Base-by-base conservation (phyloP, 2,888 invertebrate genomes). In the Eledona agricola region DNA sequence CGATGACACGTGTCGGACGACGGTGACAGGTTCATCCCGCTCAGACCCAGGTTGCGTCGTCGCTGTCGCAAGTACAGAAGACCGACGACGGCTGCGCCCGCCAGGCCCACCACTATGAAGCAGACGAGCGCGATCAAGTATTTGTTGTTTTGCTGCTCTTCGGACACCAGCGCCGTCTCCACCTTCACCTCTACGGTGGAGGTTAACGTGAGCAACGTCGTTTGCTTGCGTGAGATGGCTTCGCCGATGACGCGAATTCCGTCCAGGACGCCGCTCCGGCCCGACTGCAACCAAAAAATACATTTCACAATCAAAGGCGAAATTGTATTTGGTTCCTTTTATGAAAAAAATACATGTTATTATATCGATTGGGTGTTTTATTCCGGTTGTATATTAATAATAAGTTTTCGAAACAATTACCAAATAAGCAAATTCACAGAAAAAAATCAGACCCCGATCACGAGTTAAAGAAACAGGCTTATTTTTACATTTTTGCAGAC, bases 121-220 rank as follows among this genome's bases (percentile, higher is more conserved):
- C 79, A 79, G 11, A 80, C 72, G 16, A 79, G 62, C 1, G 77
- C 77, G 5, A 79, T 75, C 25, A 79, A 64, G 58, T 78, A 77
- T 55, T 75, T 77, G 58, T 76, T 79, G 75, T 77, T 81, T 55
- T 77, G 79, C 26, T 77, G 80, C 54, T 78, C 77, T 53, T 79
- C 80, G 53, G 81, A 80, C 34, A 85, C 77, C 6, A 86, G 71
- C 0, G 87, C 86, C 2, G 89, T 87, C 75, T 89, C 89, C 9
- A 87, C 86, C 73, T 88, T 87, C 20, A 90, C 88, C 74, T 90
- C 89, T 3, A 88, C 78, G 19, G 90, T 87, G 9, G 90, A 88
- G 29, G 86, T 82, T 23, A 90, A 75, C 2, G 85, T 83, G n/a
- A 83, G 76, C 16, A 83, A 72, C 52, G 83, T 79, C 0, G 83